phyloP scores from a whole-genome alignment of 2,113 vertebrate species.

The Lepus americanus region DNA sequence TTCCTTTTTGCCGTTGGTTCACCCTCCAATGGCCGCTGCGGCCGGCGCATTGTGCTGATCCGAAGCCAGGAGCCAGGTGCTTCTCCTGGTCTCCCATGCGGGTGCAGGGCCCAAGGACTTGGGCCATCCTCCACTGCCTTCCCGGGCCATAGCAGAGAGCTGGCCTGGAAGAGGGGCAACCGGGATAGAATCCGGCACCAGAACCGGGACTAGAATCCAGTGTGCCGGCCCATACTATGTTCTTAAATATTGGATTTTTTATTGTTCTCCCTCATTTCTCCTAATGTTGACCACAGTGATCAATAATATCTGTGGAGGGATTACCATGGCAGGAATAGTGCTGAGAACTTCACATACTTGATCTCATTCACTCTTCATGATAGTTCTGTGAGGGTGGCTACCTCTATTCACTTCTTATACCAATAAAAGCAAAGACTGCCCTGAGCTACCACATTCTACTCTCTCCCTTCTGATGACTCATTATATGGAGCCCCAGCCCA shows the following conservation, averaged over 20 bases:
- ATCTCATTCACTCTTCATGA: not conserved
- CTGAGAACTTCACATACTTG: not conserved
- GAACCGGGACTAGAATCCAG: too few relatives aligned
- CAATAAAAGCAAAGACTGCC: not conserved
- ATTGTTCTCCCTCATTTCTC: not conserved
- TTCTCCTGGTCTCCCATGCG: too few relatives aligned
- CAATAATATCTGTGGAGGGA: not conserved
- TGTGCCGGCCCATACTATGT: not conserved
- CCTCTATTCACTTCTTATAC: not conserved
- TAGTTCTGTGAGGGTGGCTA: not conserved
- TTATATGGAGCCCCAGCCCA: not conserved
- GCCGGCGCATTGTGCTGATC: too few relatives aligned
- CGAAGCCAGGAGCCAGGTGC: too few relatives aligned
- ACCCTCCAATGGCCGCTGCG: too few relatives aligned
- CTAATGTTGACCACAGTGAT: not conserved
- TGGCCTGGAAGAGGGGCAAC: too few relatives aligned
- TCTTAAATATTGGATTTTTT: slow-evolving; percentile 6
- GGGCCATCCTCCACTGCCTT: too few relatives aligned
- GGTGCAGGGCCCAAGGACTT: too few relatives aligned
- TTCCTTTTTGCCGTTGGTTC: too few relatives aligned
- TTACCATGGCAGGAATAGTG: not conserved
- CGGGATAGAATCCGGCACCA: too few relatives aligned
- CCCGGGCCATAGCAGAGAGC: too few relatives aligned
- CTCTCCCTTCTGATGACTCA: not conserved
- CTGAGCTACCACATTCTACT: not conserved